A percentile compares a stretch with the other conserved stretches of the same genome.
Evolutionary conservation across 2,113 vertebrate genomes (phyloP).

Genomic region (Hyla sarda): DNA sequence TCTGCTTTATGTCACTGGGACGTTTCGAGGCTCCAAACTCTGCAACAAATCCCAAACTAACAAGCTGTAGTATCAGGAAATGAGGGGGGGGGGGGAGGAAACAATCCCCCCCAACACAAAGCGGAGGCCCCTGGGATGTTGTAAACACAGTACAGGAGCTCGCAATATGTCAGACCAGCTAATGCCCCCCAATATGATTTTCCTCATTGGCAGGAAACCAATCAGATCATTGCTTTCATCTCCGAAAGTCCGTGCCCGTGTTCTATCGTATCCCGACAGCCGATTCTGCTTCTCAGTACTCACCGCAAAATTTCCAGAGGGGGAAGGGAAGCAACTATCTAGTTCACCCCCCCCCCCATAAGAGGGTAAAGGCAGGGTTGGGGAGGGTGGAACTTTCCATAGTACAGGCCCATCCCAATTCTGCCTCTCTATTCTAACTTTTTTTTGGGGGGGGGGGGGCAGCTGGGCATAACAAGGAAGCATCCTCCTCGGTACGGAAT

Average conservation of each 20-base stretch:
- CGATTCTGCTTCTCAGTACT: too few relatives aligned
- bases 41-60: background rate
- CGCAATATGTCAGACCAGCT: background rate
- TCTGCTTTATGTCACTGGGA: constrained; percentile 66
- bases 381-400: background rate
- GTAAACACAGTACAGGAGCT: constrained; percentile 15
- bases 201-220: background rate
- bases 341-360: background rate
- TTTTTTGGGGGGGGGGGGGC: too few relatives aligned
- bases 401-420: background rate
- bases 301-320: background rate
- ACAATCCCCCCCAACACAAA: constrained; percentile 2
- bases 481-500: background rate
- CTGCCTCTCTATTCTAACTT: background rate
- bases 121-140: constrained; percentile 22
- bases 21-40: constrained; percentile 61
- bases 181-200: background rate
- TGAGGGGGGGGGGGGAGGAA: background rate
- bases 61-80: background rate
- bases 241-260: background rate
- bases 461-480: too few relatives aligned
- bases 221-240: background rate
- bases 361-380: background rate
- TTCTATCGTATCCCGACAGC: background rate
- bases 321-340: too few relatives aligned